A percentile compares a stretch with the other conserved stretches of the same genome.
phyloP scores from a whole-genome alignment of 2,888 invertebrate genomes.

The Chalcis sispes region DNA sequence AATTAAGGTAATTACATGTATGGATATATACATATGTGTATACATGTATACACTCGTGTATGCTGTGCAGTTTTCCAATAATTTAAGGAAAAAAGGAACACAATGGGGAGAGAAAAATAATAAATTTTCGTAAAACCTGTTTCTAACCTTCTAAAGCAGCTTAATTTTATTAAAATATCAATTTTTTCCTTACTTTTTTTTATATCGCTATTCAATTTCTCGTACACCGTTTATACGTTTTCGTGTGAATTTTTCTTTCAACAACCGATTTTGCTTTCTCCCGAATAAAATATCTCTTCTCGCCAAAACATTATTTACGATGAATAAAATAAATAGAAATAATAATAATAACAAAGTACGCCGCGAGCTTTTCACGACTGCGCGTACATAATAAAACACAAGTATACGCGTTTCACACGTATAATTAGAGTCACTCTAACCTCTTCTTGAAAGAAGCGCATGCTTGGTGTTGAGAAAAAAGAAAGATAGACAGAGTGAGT shows the following conservation, averaged over 20 bases:
- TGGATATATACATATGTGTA: neutral
- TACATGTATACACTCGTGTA: neutral
- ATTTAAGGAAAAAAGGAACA: neutral
- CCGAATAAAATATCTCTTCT: neutral
- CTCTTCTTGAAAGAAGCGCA: slow-evolving; percentile 34
- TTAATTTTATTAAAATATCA: too few relatives aligned
- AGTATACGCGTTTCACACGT: neutral
- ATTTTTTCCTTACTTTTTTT: too few relatives aligned
- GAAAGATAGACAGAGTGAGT: too few relatives aligned
- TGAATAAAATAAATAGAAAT: neutral
- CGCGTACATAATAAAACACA: too few relatives aligned
- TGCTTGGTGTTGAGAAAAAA: too few relatives aligned
- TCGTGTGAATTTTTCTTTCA: too few relatives aligned
- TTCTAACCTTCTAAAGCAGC: too few relatives aligned
- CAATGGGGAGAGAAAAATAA: neutral
- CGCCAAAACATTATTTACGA: neutral
- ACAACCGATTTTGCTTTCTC: neutral
- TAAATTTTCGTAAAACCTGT: too few relatives aligned
- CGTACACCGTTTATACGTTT: too few relatives aligned
- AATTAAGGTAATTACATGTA: neutral
- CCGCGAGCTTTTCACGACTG: too few relatives aligned
- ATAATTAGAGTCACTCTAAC: slow-evolving; percentile 42
- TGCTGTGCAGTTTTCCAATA: neutral
- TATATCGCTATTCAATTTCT: too few relatives aligned
- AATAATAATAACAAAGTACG: too few relatives aligned